Conservation (phyloP, 1,140 invertebrate species). For the Aphis gossypii region DNA sequence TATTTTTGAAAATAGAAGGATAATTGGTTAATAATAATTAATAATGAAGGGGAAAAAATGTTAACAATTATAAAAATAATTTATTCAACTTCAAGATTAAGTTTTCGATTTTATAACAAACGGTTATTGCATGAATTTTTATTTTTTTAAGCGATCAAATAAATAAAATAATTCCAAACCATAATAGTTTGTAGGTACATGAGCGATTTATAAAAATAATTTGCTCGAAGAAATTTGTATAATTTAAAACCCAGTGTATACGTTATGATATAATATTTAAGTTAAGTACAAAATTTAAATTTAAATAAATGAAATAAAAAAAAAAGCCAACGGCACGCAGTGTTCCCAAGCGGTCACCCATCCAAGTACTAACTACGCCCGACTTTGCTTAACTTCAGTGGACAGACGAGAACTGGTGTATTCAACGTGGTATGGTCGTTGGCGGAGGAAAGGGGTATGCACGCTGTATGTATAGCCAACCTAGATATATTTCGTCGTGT, state of each 20-base stretch:
- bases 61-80: background rate
- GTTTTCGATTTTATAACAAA: background rate
- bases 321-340: constrained; percentile 57
- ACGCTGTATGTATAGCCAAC: too few relatives aligned
- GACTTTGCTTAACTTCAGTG: constrained; percentile 69
- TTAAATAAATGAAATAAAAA: background rate
- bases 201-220: too few relatives aligned
- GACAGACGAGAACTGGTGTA: constrained; percentile 69
- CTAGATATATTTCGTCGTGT: too few relatives aligned
- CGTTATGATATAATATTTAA: too few relatives aligned
- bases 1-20: background rate
- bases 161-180: background rate
- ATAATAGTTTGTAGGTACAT: background rate
- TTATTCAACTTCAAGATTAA: background rate
- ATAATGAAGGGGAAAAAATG: background rate
- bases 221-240: too few relatives aligned
- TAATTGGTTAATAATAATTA: too few relatives aligned
- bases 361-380: constrained; percentile 69
- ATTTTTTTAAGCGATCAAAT: background rate
- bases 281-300: too few relatives aligned
- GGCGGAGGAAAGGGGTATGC: background rate
- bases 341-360: constrained; percentile 67
- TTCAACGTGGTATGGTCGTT: constrained; percentile 64
- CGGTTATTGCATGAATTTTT: background rate
- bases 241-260: too few relatives aligned